Conservation (phyloP, 2,888 invertebrate species). For the Conops quadrifasciatus region DNA sequence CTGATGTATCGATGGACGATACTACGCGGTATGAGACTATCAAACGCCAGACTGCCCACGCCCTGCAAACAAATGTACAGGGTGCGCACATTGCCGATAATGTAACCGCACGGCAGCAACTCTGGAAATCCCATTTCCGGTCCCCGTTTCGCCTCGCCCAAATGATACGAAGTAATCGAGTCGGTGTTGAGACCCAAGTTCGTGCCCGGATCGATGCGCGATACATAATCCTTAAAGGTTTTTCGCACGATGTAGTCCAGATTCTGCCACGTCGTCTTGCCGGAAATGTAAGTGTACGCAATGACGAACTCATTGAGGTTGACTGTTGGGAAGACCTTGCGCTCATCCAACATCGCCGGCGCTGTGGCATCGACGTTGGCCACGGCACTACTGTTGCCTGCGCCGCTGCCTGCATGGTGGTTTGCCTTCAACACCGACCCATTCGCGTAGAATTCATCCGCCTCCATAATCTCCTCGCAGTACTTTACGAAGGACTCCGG, state of each 20-base stretch:
- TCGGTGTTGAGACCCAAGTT: conserved; percentile 85
- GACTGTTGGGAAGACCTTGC: conserved; percentile 68
- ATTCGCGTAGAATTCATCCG: conserved; percentile 72
- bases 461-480: conserved; percentile 73
- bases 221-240: conserved; percentile 93
- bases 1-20: conserved; percentile 92
- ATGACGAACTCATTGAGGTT: conserved; percentile 81
- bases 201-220: conserved; percentile 91
- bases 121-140: conserved; percentile 87
- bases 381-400: conserved; percentile 44
- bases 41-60: conserved; percentile 88
- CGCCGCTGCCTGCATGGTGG: not conserved
- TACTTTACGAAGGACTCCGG: conserved; percentile 79
- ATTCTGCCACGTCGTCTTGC: conserved; percentile 94
- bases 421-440: conserved; percentile 65
- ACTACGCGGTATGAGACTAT: conserved; percentile 94
- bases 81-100: conserved; percentile 86
- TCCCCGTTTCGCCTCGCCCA: conserved; percentile 87
- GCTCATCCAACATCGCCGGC: conserved; percentile 44
- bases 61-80: conserved; percentile 90
- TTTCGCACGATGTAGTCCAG: conserved; percentile 90
- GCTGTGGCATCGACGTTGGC: conserved; percentile 44
- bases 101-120: conserved; percentile 91
- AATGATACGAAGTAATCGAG: conserved; percentile 91
- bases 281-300: conserved; percentile 88